A percentile compares a stretch with the other conserved stretches of the same genome.
Conservation (phyloP, 2,888 invertebrate genomes). For the Sarcophaga carnaria region DNA sequence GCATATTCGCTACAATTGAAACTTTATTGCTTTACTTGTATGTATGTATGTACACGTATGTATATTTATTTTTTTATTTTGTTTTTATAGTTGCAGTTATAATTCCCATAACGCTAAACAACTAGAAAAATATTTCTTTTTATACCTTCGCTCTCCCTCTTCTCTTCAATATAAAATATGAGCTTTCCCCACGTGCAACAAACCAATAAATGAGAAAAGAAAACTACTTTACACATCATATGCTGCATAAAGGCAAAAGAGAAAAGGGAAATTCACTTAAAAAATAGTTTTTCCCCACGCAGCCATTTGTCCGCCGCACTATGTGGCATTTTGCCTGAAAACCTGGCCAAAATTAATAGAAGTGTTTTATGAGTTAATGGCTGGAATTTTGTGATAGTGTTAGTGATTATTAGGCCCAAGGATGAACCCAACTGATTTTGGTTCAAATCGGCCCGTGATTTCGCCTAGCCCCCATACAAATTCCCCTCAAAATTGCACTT, state of each 20-base stretch:
- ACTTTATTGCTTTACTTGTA: slow-evolving; percentile 10
- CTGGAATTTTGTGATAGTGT: too few species aligned
- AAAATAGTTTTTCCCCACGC: slow-evolving; percentile 26
- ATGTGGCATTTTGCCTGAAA: too few species aligned
- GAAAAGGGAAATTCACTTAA: slow-evolving; percentile 3
- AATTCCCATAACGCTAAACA: slow-evolving; percentile 53
- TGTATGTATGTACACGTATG: too few species aligned
- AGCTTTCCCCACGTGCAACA: slow-evolving; percentile 29
- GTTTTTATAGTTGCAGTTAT: slow-evolving; percentile 10
- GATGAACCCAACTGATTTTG: too few species aligned
- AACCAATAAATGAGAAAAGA: not conserved
- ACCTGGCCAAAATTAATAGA: too few species aligned
- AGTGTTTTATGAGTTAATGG: too few species aligned
- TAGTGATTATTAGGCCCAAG: too few species aligned
- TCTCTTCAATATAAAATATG: slow-evolving; percentile 41
- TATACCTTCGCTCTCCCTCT: not conserved
- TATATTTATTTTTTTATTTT: not conserved
- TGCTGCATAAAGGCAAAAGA: not conserved
- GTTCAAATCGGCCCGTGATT: too few species aligned
- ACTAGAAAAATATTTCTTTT: slow-evolving; percentile 36
- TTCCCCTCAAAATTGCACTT: too few species aligned
- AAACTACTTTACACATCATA: not conserved
- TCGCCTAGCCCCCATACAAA: too few species aligned
- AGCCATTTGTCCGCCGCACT: slow-evolving; percentile 33
- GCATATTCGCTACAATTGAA: not conserved